phyloP scores from a whole-genome alignment of 2,888 invertebrate genomes.

The Sminthurinus aureus region DNA sequence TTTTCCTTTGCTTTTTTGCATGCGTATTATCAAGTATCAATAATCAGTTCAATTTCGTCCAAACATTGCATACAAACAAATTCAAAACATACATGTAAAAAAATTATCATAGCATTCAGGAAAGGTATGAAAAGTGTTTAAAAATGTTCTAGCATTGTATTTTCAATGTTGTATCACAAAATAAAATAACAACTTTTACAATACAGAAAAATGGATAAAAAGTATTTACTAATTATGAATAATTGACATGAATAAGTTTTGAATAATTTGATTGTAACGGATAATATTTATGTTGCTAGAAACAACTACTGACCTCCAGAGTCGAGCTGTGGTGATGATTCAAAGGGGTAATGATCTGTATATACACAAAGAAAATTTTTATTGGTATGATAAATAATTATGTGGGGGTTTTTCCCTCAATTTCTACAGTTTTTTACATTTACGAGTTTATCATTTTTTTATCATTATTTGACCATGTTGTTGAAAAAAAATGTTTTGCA shows the following conservation, averaged over 20 bases:
- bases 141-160: too few species aligned
- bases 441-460: not conserved
- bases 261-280: too few species aligned
- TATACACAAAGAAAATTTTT: conserved; percentile 33
- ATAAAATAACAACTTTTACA: not conserved
- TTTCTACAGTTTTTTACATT: not conserved
- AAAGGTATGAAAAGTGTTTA: too few species aligned
- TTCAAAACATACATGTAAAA: too few species aligned
- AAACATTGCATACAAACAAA: too few species aligned
- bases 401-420: not conserved
- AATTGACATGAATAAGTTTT: too few species aligned
- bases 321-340: conserved; percentile 60
- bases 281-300: conserved; percentile 12
- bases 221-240: too few species aligned
- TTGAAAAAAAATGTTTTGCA: not conserved
- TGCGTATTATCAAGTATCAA: too few species aligned
- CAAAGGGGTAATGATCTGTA: conserved; percentile 59
- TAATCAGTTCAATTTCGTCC: too few species aligned
- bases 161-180: too few species aligned
- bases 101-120: too few species aligned
- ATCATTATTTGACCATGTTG: not conserved
- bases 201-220: not conserved
- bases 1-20: too few species aligned
- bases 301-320: conserved; percentile 58
- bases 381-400: not conserved